Percentiles rank a stretch among this genome's conserved stretches.
Evolutionary conservation across 2,888 invertebrate species (phyloP).

Genomic region (Pyrocoelia pectoralis): DNA sequence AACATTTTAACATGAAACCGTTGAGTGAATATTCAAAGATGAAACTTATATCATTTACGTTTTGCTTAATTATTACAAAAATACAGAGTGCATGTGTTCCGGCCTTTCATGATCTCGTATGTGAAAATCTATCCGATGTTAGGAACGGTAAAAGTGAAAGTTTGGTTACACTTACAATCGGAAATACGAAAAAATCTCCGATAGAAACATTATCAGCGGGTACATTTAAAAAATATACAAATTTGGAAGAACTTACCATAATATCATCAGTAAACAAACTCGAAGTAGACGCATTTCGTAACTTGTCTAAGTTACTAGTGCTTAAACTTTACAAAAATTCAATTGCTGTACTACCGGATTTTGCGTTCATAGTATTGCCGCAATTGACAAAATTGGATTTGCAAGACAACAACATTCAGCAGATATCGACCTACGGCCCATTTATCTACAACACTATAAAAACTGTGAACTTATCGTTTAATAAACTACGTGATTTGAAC

Average conservation of each 20-base stretch:
- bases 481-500: conserved; percentile 4
- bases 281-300: neutral
- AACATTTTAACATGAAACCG: neutral
- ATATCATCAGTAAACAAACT: neutral
- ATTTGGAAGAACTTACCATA: conserved; percentile 13
- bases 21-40: neutral
- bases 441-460: neutral
- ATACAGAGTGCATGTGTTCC: neutral
- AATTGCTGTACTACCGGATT: neutral
- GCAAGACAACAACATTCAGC: conserved; percentile 12
- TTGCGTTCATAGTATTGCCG: conserved; percentile 2
- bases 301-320: neutral
- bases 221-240: conserved; percentile 9
- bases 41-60: neutral
- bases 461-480: conserved; percentile 13
- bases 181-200: neutral
- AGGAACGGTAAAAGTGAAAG: neutral
- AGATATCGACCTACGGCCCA: neutral
- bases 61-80: neutral
- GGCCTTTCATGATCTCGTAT: neutral
- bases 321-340: conserved; percentile 16
- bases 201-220: neutral
- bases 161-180: neutral
- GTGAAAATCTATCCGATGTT: conserved; percentile 6
- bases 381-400: conserved; percentile 10